Evolutionary conservation across 2,888 invertebrate genomes (phyloP).

Genomic region (Alentia gelatinosa): DNA sequence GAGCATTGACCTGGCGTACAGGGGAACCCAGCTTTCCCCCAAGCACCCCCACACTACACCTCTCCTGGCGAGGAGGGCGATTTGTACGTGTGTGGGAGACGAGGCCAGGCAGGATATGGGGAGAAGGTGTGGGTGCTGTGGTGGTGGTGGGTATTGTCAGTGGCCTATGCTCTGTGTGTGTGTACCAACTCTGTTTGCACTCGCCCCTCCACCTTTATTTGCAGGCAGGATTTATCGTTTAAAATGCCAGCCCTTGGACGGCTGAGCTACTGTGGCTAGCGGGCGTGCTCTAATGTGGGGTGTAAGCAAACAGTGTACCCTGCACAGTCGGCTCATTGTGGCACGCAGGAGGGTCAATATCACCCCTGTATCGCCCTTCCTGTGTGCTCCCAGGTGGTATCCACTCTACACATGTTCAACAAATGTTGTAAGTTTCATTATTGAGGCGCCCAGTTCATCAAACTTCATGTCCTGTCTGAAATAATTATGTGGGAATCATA

Average conservation of each 20-base stretch:
- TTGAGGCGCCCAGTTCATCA: too few relatives aligned
- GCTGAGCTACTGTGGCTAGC: background rate
- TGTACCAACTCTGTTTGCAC: background rate
- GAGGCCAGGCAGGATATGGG: background rate
- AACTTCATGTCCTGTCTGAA: too few relatives aligned
- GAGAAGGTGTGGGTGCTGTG: background rate
- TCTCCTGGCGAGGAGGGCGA: background rate
- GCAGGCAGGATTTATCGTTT: conserved; percentile 9
- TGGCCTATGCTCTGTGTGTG: background rate
- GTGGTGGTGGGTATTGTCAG: background rate
- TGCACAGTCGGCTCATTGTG: background rate
- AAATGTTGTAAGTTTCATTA: background rate
- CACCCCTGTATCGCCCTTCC: too few relatives aligned
- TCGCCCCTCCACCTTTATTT: background rate
- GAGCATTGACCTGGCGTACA: too few relatives aligned
- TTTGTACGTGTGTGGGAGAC: background rate
- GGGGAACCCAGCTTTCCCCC: too few relatives aligned
- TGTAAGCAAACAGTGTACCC: background rate
- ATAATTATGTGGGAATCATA: too few relatives aligned
- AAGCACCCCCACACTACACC: too few relatives aligned
- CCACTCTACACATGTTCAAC: background rate
- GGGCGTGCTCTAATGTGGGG: background rate
- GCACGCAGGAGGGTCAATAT: background rate
- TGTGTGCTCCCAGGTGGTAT: background rate
- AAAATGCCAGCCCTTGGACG: background rate